phyloP scores from a whole-genome alignment of 2,797 vertebrate genomes.

The Sardinella longiceps region DNA sequence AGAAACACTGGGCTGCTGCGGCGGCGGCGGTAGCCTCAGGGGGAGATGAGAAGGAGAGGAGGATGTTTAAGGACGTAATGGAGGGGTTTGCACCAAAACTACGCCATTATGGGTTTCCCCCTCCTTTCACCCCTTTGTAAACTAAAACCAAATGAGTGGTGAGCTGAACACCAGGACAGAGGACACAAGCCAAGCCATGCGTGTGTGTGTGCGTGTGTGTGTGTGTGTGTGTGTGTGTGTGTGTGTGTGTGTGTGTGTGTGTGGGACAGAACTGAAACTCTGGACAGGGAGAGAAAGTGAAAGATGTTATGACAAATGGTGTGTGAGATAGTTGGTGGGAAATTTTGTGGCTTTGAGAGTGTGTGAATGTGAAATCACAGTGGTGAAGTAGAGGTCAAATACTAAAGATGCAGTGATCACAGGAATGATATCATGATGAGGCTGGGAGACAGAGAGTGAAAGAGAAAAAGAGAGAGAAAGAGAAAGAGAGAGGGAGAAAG shows the following conservation, averaged over 20 bases:
- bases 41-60: background rate
- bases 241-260: background rate
- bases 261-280: background rate
- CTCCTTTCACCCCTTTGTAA: background rate
- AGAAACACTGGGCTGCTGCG: background rate
- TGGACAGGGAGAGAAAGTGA: background rate
- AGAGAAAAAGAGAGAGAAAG: background rate
- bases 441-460: background rate
- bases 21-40: no score
- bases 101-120: conserved; percentile 7
- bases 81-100: background rate
- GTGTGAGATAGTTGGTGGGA: background rate
- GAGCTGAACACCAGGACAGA: background rate
- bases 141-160: background rate
- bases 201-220: no score
- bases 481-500: no score
- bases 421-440: no score
- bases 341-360: background rate
- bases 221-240: no score
- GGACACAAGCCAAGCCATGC: background rate
- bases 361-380: no score
- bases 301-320: background rate
- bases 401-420: no score
- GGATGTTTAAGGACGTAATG: background rate
- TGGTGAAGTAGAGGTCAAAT: no score